A percentile compares a stretch with the other conserved stretches of the same genome.
phyloP scores from a whole-genome alignment of 2,797 vertebrate species.

The Coregonus suidteri region DNA sequence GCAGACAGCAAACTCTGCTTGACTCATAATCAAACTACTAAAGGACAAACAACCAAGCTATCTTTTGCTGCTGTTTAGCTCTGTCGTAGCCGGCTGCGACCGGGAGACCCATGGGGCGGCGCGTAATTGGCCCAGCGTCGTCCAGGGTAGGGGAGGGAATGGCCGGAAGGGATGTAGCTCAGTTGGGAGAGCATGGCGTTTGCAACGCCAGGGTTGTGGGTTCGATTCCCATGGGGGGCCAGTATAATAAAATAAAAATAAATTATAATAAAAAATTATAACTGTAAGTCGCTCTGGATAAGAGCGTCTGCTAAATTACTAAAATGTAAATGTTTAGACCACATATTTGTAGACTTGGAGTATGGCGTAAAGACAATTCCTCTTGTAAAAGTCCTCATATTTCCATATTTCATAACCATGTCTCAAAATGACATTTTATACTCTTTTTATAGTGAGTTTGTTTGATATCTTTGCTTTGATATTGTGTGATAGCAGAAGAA shows the following conservation, averaged over 20 bases:
- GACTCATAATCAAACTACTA: conserved; percentile 1
- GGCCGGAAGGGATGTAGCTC: too few relatives aligned
- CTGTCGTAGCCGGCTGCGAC: too few relatives aligned
- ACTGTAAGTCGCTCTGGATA: too few relatives aligned
- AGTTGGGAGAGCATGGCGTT: too few relatives aligned
- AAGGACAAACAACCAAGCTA: background rate
- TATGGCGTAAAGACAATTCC: background rate
- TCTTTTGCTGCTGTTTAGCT: background rate
- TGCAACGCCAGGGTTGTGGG: too few relatives aligned
- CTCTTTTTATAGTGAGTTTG: background rate
- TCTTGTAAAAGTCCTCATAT: background rate
- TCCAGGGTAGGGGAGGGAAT: too few relatives aligned
- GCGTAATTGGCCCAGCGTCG: too few relatives aligned
- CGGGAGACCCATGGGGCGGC: too few relatives aligned
- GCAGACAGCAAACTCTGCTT: background rate
- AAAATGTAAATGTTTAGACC: background rate
- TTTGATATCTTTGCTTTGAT: background rate
- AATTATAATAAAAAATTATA: too few relatives aligned
- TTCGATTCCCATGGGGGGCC: too few relatives aligned
- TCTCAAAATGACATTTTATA: background rate
- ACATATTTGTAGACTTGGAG: background rate
- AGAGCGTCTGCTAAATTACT: too few relatives aligned
- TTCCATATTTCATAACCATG: background rate
- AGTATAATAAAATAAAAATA: too few relatives aligned
- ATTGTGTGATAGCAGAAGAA: background rate